Conservation (phyloP, 2,113 vertebrate genomes). For the Ceuthmochares aereus region DNA sequence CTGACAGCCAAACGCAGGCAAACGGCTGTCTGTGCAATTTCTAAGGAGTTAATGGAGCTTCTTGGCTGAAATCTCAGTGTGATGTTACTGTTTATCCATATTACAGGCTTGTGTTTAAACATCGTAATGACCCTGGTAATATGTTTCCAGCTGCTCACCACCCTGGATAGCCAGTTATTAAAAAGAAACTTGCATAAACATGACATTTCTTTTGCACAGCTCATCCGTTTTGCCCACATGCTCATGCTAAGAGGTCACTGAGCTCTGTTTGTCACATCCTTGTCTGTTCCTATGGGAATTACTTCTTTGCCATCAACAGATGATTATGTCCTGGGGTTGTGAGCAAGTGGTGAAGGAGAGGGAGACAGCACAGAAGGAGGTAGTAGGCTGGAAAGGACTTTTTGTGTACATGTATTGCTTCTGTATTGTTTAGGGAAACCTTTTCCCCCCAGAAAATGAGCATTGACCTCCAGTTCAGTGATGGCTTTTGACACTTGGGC, state of each 20-base stretch:
- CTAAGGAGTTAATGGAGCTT: constrained; percentile 17
- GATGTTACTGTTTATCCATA: constrained; percentile 21
- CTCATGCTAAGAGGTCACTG: not conserved
- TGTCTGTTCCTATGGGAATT: not conserved
- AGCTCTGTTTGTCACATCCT: not conserved
- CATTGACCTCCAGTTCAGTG: not conserved
- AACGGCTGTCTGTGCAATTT: not conserved
- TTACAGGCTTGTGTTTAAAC: constrained; percentile 39
- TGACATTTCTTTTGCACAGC: constrained; percentile 44
- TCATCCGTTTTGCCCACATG: not conserved
- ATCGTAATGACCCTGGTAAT: constrained; percentile 31
- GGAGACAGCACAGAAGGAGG: not conserved
- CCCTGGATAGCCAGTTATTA: constrained; percentile 49
- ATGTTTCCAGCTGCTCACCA: constrained; percentile 68
- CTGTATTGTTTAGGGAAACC: not conserved
- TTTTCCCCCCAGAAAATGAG: not conserved
- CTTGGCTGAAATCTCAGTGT: constrained; percentile 8
- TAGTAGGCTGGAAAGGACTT: not conserved
- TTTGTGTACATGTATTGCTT: not conserved
- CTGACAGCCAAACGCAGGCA: not conserved
- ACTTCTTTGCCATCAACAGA: not conserved
- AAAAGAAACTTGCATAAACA: constrained; percentile 67
- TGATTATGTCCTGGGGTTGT: not conserved
- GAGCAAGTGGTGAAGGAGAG: not conserved
- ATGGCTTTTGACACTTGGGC: constrained; percentile 1